These are phyloP conservation scores for Hafferia zeledoni DNA, from an alignment of 2,797 vertebrate genomes.

Conservation along the genomic window DNA sequence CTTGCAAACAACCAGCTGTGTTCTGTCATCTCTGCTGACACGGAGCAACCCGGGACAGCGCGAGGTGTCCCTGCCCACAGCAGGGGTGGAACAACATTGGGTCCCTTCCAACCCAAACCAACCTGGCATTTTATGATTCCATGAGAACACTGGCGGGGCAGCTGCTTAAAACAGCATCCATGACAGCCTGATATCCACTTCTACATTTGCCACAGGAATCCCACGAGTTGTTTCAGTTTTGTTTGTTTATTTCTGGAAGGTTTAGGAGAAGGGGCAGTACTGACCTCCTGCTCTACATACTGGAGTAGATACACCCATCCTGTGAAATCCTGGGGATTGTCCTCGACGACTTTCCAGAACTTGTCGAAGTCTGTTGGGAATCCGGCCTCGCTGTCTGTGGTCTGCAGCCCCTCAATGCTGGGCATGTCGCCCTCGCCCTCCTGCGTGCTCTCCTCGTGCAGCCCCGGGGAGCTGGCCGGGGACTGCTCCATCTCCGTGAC, in stretches of 20 bases:
- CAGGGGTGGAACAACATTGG: background rate
- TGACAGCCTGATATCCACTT: background rate
- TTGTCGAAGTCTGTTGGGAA: conserved; percentile 92
- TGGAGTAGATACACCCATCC: conserved; percentile 97
- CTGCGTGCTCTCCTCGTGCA: conserved; percentile 82
- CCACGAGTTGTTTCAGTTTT: fast-evolving
- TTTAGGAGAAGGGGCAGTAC: background rate
- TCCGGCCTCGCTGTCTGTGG: conserved; percentile 60
- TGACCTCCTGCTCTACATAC: conserved; percentile 96
- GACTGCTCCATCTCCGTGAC: conserved; percentile 79
- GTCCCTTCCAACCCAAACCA: background rate
- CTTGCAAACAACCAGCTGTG: fast-evolving
- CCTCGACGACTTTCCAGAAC: conserved; percentile 90
- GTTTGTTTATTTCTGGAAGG: background rate
- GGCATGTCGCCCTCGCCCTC: conserved; percentile 74
- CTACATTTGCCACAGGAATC: background rate
- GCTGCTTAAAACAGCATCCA: background rate
- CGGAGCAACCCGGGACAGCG: fast-evolving
- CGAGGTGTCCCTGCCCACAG: background rate
- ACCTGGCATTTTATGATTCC: background rate
- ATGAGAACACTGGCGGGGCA: background rate
- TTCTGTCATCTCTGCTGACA: background rate
- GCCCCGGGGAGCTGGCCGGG: conserved; percentile 78
- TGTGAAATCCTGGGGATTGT: conserved; percentile 95
- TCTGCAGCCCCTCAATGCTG: conserved; percentile 61